Conservation (phyloP, 2,888 invertebrate genomes). For the Melanargia galathea region DNA sequence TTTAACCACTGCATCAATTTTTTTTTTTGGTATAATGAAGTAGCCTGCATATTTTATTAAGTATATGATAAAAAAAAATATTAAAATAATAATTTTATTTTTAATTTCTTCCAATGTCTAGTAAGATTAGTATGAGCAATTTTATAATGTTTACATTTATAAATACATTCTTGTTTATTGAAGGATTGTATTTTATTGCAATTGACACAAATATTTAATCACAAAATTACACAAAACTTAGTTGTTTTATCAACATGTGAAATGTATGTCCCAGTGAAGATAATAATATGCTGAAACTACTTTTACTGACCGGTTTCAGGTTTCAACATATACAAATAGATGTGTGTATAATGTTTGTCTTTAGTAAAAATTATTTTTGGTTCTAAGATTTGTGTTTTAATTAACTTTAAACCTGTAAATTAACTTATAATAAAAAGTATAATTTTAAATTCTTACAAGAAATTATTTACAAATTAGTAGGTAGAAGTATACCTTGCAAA, state of each 20-base stretch:
- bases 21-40: constrained; percentile 29
- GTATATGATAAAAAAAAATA: constrained; percentile 27
- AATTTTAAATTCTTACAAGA: background rate
- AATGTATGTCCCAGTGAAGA: constrained; percentile 32
- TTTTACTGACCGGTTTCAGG: constrained; percentile 8
- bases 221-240: background rate
- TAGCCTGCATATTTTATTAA: constrained; percentile 4
- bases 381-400: constrained; percentile 59
- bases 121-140: constrained; percentile 57
- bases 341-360: constrained; percentile 73
- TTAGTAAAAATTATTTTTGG: constrained; percentile 81
- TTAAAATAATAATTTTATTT: constrained; percentile 35
- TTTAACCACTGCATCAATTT: constrained; percentile 13
- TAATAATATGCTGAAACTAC: constrained; percentile 25
- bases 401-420: constrained; percentile 30
- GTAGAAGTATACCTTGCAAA: background rate
- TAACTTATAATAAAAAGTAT: background rate
- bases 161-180: constrained; percentile 37
- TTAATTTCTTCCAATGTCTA: constrained; percentile 47
- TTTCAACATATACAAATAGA: constrained; percentile 58
- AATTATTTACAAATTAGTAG: background rate
- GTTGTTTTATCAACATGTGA: constrained; percentile 11
- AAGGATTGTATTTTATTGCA: constrained; percentile 22
- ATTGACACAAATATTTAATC: constrained; percentile 3
- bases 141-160: constrained; percentile 43